Conservation (phyloP, 2,113 vertebrate genomes). For the Pomatorhinus ruficollis region DNA sequence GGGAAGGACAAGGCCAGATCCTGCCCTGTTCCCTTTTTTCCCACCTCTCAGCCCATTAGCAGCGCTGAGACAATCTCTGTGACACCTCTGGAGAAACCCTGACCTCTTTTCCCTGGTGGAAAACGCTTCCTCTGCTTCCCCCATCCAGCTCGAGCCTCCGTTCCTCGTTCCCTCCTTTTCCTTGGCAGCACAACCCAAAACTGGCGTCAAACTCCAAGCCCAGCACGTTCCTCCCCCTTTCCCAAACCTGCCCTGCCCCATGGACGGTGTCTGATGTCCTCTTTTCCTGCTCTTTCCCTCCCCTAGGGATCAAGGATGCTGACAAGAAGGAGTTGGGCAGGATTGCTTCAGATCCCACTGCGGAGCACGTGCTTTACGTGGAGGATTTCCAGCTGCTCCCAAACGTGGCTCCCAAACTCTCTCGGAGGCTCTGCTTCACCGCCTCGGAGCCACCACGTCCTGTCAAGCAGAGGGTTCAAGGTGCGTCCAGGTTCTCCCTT, state of each 20-base stretch:
- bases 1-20: neutral
- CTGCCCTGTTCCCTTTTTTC: neutral
- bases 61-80: neutral
- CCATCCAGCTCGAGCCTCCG: neutral
- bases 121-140: neutral
- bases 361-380: conserved; percentile 78
- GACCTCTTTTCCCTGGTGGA: neutral
- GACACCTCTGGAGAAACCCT: neutral
- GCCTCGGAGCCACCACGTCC: conserved; percentile 84
- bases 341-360: conserved; percentile 78
- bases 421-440: conserved; percentile 82
- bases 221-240: rapidly evolving
- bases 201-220: neutral
- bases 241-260: neutral
- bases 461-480: conserved; percentile 38
- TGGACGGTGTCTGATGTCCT: neutral
- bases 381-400: conserved; percentile 77
- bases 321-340: conserved; percentile 76
- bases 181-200: neutral
- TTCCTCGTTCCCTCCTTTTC: neutral
- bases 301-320: conserved; percentile 77
- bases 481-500: conserved; percentile 6
- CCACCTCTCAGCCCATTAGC: neutral
- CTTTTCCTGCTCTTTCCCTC: neutral
- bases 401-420: conserved; percentile 75